Conservation (phyloP, 2,113 vertebrate species). For the Poecilia latipinna region DNA sequence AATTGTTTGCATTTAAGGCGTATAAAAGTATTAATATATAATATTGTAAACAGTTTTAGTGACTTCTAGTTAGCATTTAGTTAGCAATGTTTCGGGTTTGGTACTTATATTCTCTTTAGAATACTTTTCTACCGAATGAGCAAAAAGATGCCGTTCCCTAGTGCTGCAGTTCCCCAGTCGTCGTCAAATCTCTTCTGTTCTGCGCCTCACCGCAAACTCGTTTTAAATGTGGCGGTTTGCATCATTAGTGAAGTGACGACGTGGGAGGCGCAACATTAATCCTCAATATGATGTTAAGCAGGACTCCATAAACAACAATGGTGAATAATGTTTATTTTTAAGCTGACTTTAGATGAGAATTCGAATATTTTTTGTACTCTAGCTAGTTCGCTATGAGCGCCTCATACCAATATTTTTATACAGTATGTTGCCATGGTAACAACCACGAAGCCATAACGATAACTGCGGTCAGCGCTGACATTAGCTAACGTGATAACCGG, state of each 20-base stretch:
- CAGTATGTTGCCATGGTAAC: slow-evolving; percentile 62
- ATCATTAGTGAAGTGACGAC: slow-evolving; percentile 54
- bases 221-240: slow-evolving; percentile 72
- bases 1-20: accelerated
- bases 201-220: background rate
- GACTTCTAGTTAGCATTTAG: slow-evolving; percentile 43
- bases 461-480: background rate
- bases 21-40: background rate
- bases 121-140: background rate
- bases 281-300: background rate
- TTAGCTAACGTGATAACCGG: background rate
- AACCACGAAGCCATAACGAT: slow-evolving; percentile 26
- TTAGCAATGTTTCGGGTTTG: slow-evolving; percentile 29
- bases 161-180: background rate
- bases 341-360: no score
- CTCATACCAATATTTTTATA: background rate
- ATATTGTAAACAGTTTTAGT: slow-evolving; percentile 5
- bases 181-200: background rate
- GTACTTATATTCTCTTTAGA: background rate
- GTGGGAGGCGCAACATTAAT: slow-evolving; percentile 60
- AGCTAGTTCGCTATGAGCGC: background rate
- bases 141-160: background rate
- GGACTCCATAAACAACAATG: background rate
- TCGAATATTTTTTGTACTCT: background rate
- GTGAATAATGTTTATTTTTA: background rate